Evolutionary conservation across 2,797 vertebrate genomes (phyloP).

Genomic region (Pseudochirops cupreus): DNA sequence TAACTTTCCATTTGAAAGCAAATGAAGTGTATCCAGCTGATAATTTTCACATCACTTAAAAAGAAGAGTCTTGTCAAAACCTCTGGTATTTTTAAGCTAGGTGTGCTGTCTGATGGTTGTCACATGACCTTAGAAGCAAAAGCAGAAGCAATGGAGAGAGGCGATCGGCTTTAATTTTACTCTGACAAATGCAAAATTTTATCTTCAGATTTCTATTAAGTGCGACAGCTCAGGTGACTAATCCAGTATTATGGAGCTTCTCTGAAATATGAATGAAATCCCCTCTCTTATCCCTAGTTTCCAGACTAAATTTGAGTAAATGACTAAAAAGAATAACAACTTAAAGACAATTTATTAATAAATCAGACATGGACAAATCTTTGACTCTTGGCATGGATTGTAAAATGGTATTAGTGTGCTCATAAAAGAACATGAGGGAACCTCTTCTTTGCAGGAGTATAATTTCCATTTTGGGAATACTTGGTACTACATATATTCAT

Average conservation of each 20-base stretch:
- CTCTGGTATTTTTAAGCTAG: background rate
- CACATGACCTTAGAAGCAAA: background rate
- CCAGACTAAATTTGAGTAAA: background rate
- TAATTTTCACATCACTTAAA: constrained; percentile 9
- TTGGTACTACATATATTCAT: background rate
- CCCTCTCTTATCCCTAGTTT: background rate
- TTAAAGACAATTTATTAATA: constrained; percentile 3
- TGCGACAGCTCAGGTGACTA: background rate
- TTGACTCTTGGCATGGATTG: background rate
- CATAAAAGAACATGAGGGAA: background rate
- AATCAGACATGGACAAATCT: background rate
- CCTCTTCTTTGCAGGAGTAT: background rate
- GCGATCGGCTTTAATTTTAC: background rate
- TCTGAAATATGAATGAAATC: background rate
- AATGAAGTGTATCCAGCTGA: background rate
- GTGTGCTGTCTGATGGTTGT: background rate
- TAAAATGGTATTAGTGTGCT: background rate
- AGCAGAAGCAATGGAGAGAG: background rate
- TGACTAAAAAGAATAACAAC: background rate
- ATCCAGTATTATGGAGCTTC: background rate
- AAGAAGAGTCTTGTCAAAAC: background rate
- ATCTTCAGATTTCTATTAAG: constrained; percentile 19
- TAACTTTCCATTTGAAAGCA: background rate
- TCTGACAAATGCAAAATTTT: background rate
- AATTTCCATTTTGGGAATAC: background rate